Percentiles rank a stretch among this genome's conserved stretches.
Evolutionary conservation across 2,797 vertebrate species (phyloP).

Genomic region (Anniella stebbinsi): DNA sequence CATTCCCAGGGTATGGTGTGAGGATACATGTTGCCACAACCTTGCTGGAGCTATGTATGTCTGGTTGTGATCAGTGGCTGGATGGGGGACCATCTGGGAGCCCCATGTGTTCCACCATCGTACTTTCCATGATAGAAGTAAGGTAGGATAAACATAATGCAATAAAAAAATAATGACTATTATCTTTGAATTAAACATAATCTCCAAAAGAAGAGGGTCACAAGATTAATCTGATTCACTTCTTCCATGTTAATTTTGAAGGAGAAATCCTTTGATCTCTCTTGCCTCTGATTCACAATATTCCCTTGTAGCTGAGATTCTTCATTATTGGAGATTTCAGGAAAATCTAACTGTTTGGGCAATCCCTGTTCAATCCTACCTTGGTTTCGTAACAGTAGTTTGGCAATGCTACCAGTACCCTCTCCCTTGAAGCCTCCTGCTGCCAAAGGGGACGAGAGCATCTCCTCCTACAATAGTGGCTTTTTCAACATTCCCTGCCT

Average conservation of each 20-base stretch:
- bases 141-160: background rate
- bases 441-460: no score
- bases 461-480: background rate
- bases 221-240: background rate
- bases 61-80: background rate
- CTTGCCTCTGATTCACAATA: background rate
- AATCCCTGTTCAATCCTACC: background rate
- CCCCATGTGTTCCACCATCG: background rate
- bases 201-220: background rate
- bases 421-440: background rate
- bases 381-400: background rate
- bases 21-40: background rate
- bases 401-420: background rate
- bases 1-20: background rate
- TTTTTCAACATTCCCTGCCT: background rate
- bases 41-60: background rate
- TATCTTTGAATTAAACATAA: background rate
- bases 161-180: background rate
- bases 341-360: background rate
- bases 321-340: background rate
- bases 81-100: background rate
- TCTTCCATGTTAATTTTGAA: background rate
- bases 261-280: conserved; percentile 2
- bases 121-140: background rate
- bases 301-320: background rate